Evolutionary conservation across 2,888 invertebrate genomes (phyloP), one percentile per base, ranked within the genome.

Genomic region (Rhyacophila evoluta): DNA sequence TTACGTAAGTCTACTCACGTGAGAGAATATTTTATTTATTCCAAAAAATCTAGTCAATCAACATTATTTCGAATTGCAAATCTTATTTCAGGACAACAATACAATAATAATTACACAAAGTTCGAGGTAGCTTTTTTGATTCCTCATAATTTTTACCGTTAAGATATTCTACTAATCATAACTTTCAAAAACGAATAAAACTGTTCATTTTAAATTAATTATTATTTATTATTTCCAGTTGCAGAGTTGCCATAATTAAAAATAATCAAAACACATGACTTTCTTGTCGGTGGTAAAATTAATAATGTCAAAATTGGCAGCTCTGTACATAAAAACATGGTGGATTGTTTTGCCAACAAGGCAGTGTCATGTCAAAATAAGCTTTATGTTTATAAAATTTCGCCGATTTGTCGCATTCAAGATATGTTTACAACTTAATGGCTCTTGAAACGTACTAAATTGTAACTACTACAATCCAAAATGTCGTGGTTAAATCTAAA

Each of bases 401-500:
- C 37, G 25, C 36, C 36, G 72, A 33, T 15, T n/a, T 69, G 28
- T 69, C 10, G 55, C 55, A 25, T 55, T 55, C 15, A 55, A 55
- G 55, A 55, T 55, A 55, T 55, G 55, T 55, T 55, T 55, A 19
- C 19, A 55, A 55, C 55, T 55, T 55, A 55, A 55, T 19, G 25
- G 55, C 55, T 41, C 55, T 55, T 25, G 15, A 5, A 19, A 55
- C 55, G 55, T 25, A 10, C 55, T 8, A 55, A 41, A 41, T 75
- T 28, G 68, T 41, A 27, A 69, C 37, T 19, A 75, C 19, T 37
- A 27, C 28, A 25, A 55, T 55, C 72, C 27, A 88, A 86, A 84
- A 93, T 93, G 93, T 91, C 93, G 86, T 94, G 94, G 94, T 88
- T 93, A 80, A 92, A 92, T 86, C 85, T 91, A 79, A 94, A 94